Evolutionary conservation across 2,888 invertebrate species (phyloP).

Genomic region (Idaea dimidiata): DNA sequence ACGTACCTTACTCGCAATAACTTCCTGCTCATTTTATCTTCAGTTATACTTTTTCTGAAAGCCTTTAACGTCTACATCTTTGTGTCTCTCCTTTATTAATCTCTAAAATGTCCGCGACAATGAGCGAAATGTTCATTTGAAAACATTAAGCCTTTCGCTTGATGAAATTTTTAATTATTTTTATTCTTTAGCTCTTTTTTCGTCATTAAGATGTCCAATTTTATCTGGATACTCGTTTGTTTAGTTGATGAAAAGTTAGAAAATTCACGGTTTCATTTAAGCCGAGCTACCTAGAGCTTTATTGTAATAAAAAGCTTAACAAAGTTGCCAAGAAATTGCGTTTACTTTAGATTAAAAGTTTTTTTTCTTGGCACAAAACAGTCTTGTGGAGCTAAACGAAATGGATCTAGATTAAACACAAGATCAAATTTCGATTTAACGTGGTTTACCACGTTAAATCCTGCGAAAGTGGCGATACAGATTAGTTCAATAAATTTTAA

Average conservation of each 20-base stretch:
- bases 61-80: constrained; percentile 70
- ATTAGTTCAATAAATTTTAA: too few relatives aligned
- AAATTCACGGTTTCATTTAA: constrained; percentile 18
- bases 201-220: constrained; percentile 30
- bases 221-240: constrained; percentile 30
- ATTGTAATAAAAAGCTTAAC: not conserved
- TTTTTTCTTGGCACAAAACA: not conserved
- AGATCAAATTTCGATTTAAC: too few relatives aligned
- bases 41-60: constrained; percentile 60
- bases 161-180: constrained; percentile 58
- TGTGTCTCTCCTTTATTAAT: constrained; percentile 68
- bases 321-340: not conserved
- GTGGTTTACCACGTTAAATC: too few relatives aligned
- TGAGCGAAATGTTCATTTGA: constrained; percentile 50
- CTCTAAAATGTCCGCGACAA: constrained; percentile 64
- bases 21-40: constrained; percentile 63
- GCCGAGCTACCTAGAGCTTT: constrained; percentile 2
- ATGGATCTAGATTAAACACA: too few relatives aligned
- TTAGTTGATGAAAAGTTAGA: constrained; percentile 26
- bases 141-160: constrained; percentile 50
- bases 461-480: too few relatives aligned
- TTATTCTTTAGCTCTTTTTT: constrained; percentile 29
- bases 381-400: not conserved
- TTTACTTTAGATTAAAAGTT: not conserved
- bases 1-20: constrained; percentile 30